phyloP scores from a whole-genome alignment of 2,797 vertebrate species.

The Caiman crocodilus region DNA sequence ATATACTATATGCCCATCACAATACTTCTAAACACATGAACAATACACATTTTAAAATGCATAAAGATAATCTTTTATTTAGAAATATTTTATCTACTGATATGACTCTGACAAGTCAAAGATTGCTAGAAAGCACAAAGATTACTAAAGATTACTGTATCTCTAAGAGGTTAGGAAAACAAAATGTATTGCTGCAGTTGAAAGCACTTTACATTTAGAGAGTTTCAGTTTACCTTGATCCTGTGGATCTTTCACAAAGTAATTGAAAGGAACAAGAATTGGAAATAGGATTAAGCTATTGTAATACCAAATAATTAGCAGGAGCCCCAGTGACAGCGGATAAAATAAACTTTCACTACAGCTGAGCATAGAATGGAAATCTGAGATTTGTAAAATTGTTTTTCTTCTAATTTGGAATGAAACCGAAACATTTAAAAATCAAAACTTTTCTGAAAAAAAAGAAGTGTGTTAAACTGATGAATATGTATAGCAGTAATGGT shows the following conservation, averaged over 20 bases:
- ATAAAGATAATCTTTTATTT: background rate
- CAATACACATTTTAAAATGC: background rate
- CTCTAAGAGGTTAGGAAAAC: accelerated
- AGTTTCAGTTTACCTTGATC: background rate
- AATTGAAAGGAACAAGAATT: background rate
- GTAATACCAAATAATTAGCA: accelerated
- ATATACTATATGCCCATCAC: background rate
- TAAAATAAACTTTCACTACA: too few relatives aligned
- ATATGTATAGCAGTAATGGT: too few relatives aligned
- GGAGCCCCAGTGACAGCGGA: background rate
- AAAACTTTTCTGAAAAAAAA: too few relatives aligned
- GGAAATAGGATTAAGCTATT: background rate
- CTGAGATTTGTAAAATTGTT: too few relatives aligned
- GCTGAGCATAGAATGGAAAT: too few relatives aligned
- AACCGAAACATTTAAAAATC: too few relatives aligned
- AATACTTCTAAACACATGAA: background rate
- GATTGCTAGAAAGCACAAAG: too few relatives aligned
- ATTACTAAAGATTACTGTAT: background rate
- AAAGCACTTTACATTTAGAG: accelerated
- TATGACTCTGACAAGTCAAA: background rate
- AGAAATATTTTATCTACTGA: background rate
- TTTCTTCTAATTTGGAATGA: too few relatives aligned
- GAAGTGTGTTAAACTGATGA: too few relatives aligned
- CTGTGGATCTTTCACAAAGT: background rate
- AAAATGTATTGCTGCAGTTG: accelerated